Conservation (phyloP, 2,888 invertebrate species). For the Polyploca ridens region DNA sequence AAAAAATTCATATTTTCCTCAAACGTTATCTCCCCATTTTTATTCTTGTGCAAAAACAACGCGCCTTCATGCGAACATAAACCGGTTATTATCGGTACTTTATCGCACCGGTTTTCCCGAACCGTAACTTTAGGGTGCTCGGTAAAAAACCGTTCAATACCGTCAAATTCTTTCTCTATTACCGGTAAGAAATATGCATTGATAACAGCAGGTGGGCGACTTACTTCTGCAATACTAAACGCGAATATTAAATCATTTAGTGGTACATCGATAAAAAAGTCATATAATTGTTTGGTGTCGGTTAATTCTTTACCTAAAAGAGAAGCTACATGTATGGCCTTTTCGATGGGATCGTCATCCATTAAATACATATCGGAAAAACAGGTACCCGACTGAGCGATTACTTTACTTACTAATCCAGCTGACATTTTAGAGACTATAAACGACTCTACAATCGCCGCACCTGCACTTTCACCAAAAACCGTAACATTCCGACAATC, state of each 20-base stretch:
- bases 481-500: conserved; percentile 62
- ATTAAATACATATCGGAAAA: conserved; percentile 61
- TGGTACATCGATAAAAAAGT: conserved; percentile 51
- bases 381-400: conserved; percentile 62
- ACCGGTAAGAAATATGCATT: conserved; percentile 61
- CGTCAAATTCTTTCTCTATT: conserved; percentile 60
- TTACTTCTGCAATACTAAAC: conserved; percentile 49
- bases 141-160: conserved; percentile 55
- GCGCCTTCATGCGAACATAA: conserved; percentile 64
- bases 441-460: conserved; percentile 51
- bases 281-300: conserved; percentile 45
- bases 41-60: conserved; percentile 52
- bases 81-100: conserved; percentile 58
- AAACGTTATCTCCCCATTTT: conserved; percentile 49
- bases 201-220: conserved; percentile 43
- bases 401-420: conserved; percentile 62
- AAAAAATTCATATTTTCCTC: conserved; percentile 57
- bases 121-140: conserved; percentile 56
- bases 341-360: conserved; percentile 58
- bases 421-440: conserved; percentile 60
- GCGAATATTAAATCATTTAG: conserved; percentile 62
- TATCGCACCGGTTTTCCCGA: conserved; percentile 46
- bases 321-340: conserved; percentile 53
- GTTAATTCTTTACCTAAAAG: conserved; percentile 53
- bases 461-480: conserved; percentile 74